phyloP scores from a whole-genome alignment of 2,888 invertebrate species.

The Napeogenes sylphis region DNA sequence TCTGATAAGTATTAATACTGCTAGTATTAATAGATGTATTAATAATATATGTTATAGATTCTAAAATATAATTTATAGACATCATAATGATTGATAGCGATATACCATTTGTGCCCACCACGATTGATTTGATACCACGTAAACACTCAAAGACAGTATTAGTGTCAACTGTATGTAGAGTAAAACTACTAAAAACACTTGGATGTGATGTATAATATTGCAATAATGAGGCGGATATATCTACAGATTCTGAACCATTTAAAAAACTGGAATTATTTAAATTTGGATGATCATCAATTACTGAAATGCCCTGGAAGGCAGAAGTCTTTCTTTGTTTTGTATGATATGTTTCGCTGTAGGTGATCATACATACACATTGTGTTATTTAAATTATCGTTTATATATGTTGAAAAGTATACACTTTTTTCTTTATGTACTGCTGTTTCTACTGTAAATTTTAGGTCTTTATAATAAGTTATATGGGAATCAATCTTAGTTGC shows the following conservation, averaged over 20 bases:
- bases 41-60: not conserved
- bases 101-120: too few species aligned
- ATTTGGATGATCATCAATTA: slow-evolving; percentile 15
- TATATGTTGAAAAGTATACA: slow-evolving; percentile 17
- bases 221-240: not conserved
- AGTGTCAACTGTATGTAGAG: not conserved
- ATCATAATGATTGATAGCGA: too few species aligned
- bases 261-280: slow-evolving; percentile 18
- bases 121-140: too few species aligned
- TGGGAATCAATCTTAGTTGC: slow-evolving; percentile 11
- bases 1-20: slow-evolving; percentile 18
- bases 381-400: slow-evolving; percentile 15
- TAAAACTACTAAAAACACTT: slow-evolving; percentile 10
- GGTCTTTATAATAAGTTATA: slow-evolving; percentile 17
- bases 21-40: slow-evolving; percentile 17
- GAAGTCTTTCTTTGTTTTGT: slow-evolving; percentile 6
- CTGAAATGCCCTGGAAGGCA: slow-evolving; percentile 10
- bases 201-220: slow-evolving; percentile 6
- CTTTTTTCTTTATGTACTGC: slow-evolving; percentile 18
- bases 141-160: too few species aligned
- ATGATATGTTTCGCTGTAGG: slow-evolving; percentile 5
- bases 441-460: slow-evolving; percentile 10
- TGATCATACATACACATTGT: slow-evolving; percentile 16
- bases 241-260: slow-evolving; percentile 9
- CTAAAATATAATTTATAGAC: too few species aligned